Evolutionary conservation across 2,888 invertebrate species (phyloP).

Genomic region (Nebria brevicollis): DNA sequence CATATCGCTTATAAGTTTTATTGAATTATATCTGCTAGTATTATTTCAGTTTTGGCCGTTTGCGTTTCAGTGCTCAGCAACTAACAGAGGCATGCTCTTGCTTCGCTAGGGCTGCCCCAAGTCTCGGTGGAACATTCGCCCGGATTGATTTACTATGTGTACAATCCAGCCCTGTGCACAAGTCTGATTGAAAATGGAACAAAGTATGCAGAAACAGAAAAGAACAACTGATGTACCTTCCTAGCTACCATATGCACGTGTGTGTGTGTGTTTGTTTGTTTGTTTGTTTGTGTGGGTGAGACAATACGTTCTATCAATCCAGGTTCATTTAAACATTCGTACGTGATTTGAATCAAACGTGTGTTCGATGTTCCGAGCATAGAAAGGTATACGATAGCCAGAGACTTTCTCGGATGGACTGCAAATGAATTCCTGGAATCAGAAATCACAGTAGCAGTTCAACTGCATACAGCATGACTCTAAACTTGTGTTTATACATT

Average conservation of each 20-base stretch:
- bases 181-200: constrained; percentile 45
- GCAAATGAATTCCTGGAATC: no score
- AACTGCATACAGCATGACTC: no score
- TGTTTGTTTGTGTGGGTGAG: background rate
- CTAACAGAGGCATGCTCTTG: no score
- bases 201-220: constrained; percentile 10
- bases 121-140: no score
- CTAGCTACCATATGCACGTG: no score
- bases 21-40: background rate
- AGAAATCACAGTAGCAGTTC: no score
- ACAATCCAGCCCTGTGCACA: constrained; percentile 23
- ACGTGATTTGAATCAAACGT: constrained; percentile 32
- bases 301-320: constrained; percentile 44
- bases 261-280: background rate
- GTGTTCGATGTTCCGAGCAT: background rate
- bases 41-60: no score
- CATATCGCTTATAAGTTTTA: background rate
- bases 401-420: no score
- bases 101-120: no score
- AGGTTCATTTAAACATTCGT: constrained; percentile 41
- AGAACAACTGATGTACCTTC: background rate
- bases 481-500: no score
- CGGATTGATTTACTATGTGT: background rate
- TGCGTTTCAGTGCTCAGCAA: no score
- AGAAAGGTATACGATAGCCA: no score